Base-by-base conservation (phyloP, 2,797 vertebrate species). In the Gobio occitaniae region DNA sequence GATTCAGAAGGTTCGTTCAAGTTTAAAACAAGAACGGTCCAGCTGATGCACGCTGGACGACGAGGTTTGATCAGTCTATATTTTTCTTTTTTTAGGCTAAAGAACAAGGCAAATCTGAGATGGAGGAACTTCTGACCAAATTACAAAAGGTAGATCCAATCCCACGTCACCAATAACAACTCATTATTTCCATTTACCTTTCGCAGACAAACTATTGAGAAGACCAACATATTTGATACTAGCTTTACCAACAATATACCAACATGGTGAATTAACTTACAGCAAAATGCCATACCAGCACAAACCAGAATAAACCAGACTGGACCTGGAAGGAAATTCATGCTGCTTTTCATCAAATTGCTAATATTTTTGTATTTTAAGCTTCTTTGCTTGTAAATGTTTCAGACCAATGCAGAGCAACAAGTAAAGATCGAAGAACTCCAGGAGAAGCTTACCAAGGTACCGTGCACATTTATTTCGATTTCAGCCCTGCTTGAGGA, bases 401-500 rank as follows among this genome's bases (percentile, higher is more conserved):
- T 90, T 89, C 66, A 99, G 98, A 96, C 96, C 89, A 99, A 96
- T 91, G 93, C 94, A 80, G 98, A 99, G 82, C 97, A 99, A 93
- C 97, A 98, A 89, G 91, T 93, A 84, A 99, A 96, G 94, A 97
- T 97, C 85, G 97, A 97, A 86, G 98, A 99, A 77, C 96, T 99
- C 82, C 97, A 99, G 87, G 97, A 99, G 86, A 99, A 99, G 89
- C 96, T 99, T 80, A 90, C 95, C 88, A 99, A 99, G 97, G 98
- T 99, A 92, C 41, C 25, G 8, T 44, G 17, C 4, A 3, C 8
- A 17, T 76, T 25, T 54, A 47, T n/a, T 78, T 78, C 1, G 29
- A 21, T 48, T 50, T 32, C 38, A 25, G 13, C 56, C n/a, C 9
- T 52, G 4, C 47, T 3, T 17, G 8, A 52, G 32, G 71, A 50